Conservation (phyloP, 2,797 vertebrate genomes). For the Gymnopithys bicolor region DNA sequence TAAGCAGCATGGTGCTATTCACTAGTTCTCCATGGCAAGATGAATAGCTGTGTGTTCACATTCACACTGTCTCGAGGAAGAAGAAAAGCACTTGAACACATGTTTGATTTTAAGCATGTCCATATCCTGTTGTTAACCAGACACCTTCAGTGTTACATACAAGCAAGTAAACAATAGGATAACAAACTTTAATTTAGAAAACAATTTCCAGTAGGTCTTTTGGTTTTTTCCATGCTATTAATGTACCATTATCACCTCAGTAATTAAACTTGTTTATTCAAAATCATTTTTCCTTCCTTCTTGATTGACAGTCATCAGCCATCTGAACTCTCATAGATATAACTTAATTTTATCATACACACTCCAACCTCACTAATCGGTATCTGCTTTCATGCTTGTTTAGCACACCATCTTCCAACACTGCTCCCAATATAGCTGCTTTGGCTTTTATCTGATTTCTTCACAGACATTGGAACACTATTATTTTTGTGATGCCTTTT, state of each 20-base stretch:
- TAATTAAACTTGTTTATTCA: constrained; percentile 8
- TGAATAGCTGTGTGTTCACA: not conserved
- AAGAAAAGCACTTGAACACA: not conserved
- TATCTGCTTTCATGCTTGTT: not conserved
- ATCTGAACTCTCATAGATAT: not conserved
- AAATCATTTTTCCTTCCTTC: not conserved
- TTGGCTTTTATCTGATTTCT: not conserved
- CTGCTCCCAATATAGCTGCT: not conserved
- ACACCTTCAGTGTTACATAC: not conserved
- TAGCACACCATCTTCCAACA: not conserved
- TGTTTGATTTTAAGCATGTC: not conserved
- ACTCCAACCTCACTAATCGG: not conserved
- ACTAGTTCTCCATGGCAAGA: not conserved
- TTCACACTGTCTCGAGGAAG: not conserved
- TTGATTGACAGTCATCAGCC: not conserved
- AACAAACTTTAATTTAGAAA: not conserved
- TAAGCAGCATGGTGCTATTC: not conserved
- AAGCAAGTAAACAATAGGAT: not conserved
- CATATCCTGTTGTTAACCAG: not conserved
- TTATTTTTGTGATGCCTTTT: not conserved
- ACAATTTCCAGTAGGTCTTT: not conserved
- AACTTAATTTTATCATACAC: not conserved
- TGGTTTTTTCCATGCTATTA: not conserved
- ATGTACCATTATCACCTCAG: not conserved
- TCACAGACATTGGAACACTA: not conserved